Evolutionary conservation across 2,797 vertebrate species (phyloP), one percentile per base, ranked within the genome.

Genomic region (Cottoperca gobio): DNA sequence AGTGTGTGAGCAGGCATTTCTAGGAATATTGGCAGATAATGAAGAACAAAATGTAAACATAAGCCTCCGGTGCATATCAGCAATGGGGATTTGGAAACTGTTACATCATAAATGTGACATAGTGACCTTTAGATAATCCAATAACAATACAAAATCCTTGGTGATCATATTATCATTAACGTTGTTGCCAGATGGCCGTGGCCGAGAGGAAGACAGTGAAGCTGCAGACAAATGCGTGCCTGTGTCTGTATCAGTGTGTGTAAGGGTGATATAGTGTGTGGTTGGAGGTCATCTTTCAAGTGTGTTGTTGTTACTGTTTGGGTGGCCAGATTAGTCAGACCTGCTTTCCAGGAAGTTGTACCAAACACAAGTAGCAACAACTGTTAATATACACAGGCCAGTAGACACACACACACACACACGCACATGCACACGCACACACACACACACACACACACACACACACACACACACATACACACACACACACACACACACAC

Each of bases 101-200:
- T 86, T 78, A 63, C 86, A 79, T 86, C 55, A 76, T 17, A 42
- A 65, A 67, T 55, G 52, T 57, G 78, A 85, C 85, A 79, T 21
- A 6, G 40, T 78, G 83, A 89, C 85, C 85, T 86, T 84, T 55
- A 69, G 72, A 73, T 89, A 91, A 90, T 89, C 87, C 83, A 78
- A 87, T 88, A 80, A 86, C 75, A 76, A 78, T 52, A 61, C 64
- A 58, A 70, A 86, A 90, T 88, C 83, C 72, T 73, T 40, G 60
- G 69, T 90, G 82, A 89, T 86, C 82, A 86, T 68, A 82, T 85
- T 88, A 88, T 87, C 79, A 79, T 82, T 70, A 75, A 66, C 60
- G 82, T 67, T 48, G 58, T 76, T 84, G 85, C 74, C 87, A 90
- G 85, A 86, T 85, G 85, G 87, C 77, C 12, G 10, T 17, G 55